Percentiles rank a stretch among this genome's conserved stretches.
Evolutionary conservation across 2,888 invertebrate species (phyloP).

Genomic region (Caenorhabditis parvicauda): DNA sequence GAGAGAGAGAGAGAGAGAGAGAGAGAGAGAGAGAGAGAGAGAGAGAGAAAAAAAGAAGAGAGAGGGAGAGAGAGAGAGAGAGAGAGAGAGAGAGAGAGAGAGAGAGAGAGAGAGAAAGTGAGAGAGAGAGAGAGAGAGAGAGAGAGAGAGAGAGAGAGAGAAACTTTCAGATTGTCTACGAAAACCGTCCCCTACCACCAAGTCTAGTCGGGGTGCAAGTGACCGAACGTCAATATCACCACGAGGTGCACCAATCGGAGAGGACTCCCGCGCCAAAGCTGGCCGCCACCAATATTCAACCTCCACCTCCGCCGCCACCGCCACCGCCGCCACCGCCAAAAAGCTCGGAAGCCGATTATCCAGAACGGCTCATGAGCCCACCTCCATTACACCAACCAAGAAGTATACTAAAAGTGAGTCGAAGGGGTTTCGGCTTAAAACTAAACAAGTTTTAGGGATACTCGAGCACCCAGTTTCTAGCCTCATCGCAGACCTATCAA

Average conservation of each 20-base stretch:
- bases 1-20: too few species aligned
- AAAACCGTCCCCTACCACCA: slow-evolving; percentile 28
- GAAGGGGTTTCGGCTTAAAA: slow-evolving; percentile 6
- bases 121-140: too few species aligned
- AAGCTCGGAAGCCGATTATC: slow-evolving; percentile 38
- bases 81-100: too few species aligned
- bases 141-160: not conserved
- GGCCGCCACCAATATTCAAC: too few species aligned
- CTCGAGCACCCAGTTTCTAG: slow-evolving; percentile 7
- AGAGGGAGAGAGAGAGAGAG: too few species aligned
- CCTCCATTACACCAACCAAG: slow-evolving; percentile 40
- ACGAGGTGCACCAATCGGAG: not conserved
- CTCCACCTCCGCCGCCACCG: slow-evolving; percentile 11
- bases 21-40: too few species aligned
- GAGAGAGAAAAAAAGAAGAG: too few species aligned
- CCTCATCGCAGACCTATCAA: slow-evolving; percentile 16
- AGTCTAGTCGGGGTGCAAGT: slow-evolving; percentile 14
- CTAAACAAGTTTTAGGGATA: too few species aligned
- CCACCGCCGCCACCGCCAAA: slow-evolving; percentile 7
- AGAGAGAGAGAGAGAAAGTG: too few species aligned
- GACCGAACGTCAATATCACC: not conserved
- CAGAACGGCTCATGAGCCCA: slow-evolving; percentile 53
- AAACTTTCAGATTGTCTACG: slow-evolving; percentile 24
- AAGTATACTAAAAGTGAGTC: slow-evolving; percentile 41
- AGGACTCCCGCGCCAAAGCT: too few species aligned